Evolutionary conservation across 2,888 invertebrate genomes (phyloP), one percentile per base, ranked within the genome.

Genomic region (Campoplex capitator): DNA sequence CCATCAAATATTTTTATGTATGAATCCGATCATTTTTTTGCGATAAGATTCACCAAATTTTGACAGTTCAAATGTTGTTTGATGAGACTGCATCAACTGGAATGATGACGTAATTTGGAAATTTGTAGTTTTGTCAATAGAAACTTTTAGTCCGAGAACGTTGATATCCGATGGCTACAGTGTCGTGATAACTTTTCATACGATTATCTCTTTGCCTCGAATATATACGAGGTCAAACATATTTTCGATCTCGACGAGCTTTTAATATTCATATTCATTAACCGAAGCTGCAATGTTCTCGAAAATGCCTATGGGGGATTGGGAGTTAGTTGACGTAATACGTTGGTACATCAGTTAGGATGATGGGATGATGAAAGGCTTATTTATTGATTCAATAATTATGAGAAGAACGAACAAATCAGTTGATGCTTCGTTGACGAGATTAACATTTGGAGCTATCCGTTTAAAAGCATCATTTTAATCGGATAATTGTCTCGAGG

Each of bases 301-400:
- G 16, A 9, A 62, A 62, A 4, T 4, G 23, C 32, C 32, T 32
- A 62, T 62, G 62, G 4, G 62, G 4, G 32, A 62, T 13, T 11
- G 16, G 16, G 28, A 45, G 42, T 23, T 23, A 28, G 23, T 45
- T 45, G 45, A n/a, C 70, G 45, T 62, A 76, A 58, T 67, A 16
- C 75, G 70, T 76, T 54, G 28, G 45, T 56, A 23, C 51, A 32
- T 74, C 23, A 58, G 67, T 56, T 9, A 42, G 42, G 42, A 45
- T 45, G 45, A 42, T 32, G 58, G 51, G n/a, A 51, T 32, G 42
- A 32, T 68, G 70, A 71, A 58, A 51, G 67, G 76, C 65, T 67
- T 16, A 32, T 77, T 23, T 32, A 83, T 83, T 71, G 83, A 83
- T 83, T 83, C 73, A 83, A 83, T 83, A 71, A 83, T 83, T 56